Evolutionary conservation across 2,113 vertebrate genomes (phyloP), one percentile per base, ranked within the genome.

Genomic region (Muscicapa adusta): DNA sequence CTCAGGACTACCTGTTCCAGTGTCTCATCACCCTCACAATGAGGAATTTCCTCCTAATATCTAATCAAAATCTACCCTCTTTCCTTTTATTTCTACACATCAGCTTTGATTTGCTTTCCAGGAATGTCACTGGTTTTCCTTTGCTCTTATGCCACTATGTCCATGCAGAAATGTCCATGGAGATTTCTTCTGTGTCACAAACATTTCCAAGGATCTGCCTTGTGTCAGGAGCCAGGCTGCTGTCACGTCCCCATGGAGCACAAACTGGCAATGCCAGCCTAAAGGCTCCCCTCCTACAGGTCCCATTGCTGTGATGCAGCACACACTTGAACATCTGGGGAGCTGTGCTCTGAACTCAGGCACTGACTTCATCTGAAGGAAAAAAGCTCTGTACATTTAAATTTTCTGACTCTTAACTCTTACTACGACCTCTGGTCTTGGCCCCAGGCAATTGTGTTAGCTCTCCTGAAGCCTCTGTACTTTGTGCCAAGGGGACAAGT

Each of bases 201-300:
- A 58, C 23, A 50, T 15, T 14, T 61, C 1, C 3, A 14, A 10
- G 47, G 47, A 57, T 67, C 33, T 4, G 2, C 22, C 42, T 5
- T 6, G 1, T 22, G 28, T 34, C 34, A n/a, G 62, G 14, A 88
- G 36, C 15, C n/a, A 36, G 62, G 38, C 73, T 86, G 51, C 47
- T 18, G 3, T n/a, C 50, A 29, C 0, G 0, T 34, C 23, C n/a
- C 36, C 9, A 2, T 9, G 6, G 47, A 87, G 58, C 31, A 56
- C 1, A 1, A 18, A 23, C 38, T 4, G 11, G 42, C 51, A 78
- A 23, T 53, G 22, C 25, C 71, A 88, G 12, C 31, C 63, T 61
- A 43, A n/a, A 42, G 17, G 8, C n/a, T 73, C 24, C 24, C n/a
- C 40, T 73, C 25, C 56, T 25, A 25, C 28, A 72, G 8, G 14